Conservation (phyloP, 2,113 vertebrate species). For the Strigops habroptila region DNA sequence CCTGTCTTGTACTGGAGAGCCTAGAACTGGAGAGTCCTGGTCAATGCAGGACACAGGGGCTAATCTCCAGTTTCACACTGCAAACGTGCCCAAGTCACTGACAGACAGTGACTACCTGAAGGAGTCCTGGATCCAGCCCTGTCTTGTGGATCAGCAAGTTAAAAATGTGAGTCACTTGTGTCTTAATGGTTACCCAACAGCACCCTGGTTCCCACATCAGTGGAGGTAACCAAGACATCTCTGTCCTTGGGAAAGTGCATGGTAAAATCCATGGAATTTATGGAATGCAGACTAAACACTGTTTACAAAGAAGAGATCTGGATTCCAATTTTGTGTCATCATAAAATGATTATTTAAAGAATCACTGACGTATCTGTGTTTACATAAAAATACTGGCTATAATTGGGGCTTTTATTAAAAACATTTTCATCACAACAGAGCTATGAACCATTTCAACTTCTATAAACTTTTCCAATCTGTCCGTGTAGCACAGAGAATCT, state of each 20-base stretch:
- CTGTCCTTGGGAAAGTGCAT: neutral
- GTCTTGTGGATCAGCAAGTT: neutral
- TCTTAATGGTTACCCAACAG: neutral
- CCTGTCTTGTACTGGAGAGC: neutral
- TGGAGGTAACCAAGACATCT: neutral
- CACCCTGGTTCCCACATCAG: neutral
- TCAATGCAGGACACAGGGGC: fast-evolving
- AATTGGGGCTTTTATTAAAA: neutral
- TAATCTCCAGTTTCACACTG: neutral
- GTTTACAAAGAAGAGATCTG: neutral
- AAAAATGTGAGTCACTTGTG: neutral
- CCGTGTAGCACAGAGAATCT: neutral
- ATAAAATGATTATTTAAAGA: neutral
- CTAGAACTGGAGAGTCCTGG: neutral
- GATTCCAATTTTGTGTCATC: neutral
- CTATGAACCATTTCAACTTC: neutral
- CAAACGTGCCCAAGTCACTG: fast-evolving
- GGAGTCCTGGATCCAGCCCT: fast-evolving
- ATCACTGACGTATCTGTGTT: neutral
- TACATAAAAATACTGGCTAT: neutral
- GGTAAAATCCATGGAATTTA: neutral
- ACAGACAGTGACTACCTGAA: neutral
- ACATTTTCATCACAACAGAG: neutral
- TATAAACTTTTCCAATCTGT: neutral
- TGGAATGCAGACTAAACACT: neutral